Evolutionary conservation across 2,888 invertebrate species (phyloP).

Genomic region (Apamea crenata): DNA sequence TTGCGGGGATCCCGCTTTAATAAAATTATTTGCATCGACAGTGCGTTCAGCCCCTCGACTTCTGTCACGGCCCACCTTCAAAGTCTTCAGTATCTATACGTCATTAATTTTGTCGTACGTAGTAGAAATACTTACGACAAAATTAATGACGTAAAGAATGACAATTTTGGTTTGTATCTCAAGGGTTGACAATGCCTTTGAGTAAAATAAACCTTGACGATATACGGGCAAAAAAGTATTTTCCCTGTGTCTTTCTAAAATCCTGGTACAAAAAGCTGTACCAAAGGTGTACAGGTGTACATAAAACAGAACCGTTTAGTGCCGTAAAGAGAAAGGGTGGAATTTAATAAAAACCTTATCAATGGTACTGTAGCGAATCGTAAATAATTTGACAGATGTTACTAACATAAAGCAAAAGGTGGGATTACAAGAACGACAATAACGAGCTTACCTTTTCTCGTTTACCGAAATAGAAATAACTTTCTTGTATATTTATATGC

Average conservation of each 20-base stretch:
- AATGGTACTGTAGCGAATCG: conserved; percentile 43
- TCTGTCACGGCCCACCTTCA: neutral
- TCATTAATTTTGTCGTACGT: neutral
- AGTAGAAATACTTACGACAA: no score
- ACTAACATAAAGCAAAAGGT: conserved; percentile 39
- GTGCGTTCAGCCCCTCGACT: neutral
- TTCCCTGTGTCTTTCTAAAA: neutral
- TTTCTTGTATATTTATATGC: conserved; percentile 16
- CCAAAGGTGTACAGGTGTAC: conserved; percentile 11
- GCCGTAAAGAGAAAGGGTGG: conserved; percentile 45
- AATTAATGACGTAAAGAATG: no score
- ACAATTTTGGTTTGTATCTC: neutral
- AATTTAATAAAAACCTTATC: conserved; percentile 62
- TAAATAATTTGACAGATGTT: conserved; percentile 63
- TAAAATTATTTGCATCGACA: neutral
- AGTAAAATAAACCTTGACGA: neutral
- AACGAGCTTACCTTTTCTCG: conserved; percentile 43
- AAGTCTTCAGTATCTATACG: neutral
- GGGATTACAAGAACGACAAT: conserved; percentile 31
- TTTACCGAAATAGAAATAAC: conserved; percentile 37
- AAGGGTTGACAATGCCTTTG: neutral
- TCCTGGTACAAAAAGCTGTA: neutral
- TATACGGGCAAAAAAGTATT: neutral
- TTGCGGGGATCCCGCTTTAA: no score
- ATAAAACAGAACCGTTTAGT: conserved; percentile 29